Conservation (phyloP, 2,797 vertebrate genomes). For the Hoplostethus atlanticus region DNA sequence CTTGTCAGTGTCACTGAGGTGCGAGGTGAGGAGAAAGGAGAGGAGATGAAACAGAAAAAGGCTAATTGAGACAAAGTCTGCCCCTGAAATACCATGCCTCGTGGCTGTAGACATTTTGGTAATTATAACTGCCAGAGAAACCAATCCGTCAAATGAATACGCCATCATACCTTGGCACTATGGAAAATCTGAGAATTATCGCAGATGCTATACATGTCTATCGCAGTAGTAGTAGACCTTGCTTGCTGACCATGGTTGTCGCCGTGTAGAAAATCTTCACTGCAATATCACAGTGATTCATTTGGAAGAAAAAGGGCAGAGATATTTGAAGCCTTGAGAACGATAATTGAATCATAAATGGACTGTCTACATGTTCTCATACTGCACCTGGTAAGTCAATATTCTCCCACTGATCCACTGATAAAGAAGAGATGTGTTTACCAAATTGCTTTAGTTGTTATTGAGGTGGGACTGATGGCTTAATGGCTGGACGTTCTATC, state of each 20-base stretch:
- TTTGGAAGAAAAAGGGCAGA: neutral
- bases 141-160: conserved; percentile 74
- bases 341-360: conserved; percentile 5
- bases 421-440: neutral
- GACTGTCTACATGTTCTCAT: conserved; percentile 5
- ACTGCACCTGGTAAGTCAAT: conserved; percentile 14
- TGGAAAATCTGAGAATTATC: conserved; percentile 61
- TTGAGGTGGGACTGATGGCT: neutral
- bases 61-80: conserved; percentile 83
- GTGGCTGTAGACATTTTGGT: conserved; percentile 67
- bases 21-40: conserved; percentile 64
- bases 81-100: conserved; percentile 63
- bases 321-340: neutral
- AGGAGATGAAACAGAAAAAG: conserved; percentile 64
- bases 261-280: neutral
- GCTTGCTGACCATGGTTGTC: neutral
- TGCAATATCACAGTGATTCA: conserved; percentile 9
- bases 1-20: conserved; percentile 61
- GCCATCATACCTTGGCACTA: conserved; percentile 69
- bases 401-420: neutral
- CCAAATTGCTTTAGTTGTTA: neutral
- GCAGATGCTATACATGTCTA: conserved; percentile 49
- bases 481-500: neutral
- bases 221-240: conserved; percentile 21
- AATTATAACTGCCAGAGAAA: conserved; percentile 73